Percentiles rank a stretch among this genome's conserved stretches.
These are phyloP conservation scores for Meleagris gallopavo DNA, from an alignment of 2,113 vertebrate genomes.

Conservation along the genomic window DNA sequence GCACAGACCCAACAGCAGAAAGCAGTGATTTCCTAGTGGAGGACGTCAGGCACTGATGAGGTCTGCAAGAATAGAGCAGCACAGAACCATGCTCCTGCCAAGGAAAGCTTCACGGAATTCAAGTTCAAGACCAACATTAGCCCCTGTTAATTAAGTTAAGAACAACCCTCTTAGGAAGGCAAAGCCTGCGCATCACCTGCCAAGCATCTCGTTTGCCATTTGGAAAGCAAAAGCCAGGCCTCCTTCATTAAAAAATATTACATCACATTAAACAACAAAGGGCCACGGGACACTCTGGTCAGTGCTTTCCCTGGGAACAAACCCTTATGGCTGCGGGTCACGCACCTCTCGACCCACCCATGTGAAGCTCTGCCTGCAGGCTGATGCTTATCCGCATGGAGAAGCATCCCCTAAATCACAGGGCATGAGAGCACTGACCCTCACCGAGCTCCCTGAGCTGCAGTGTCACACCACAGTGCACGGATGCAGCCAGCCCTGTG, in stretches of 20 bases:
- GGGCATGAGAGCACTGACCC: background rate
- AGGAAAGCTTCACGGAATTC: background rate
- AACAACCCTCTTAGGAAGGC: background rate
- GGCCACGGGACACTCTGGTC: background rate
- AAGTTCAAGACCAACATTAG: background rate
- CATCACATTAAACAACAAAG: background rate
- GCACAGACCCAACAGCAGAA: background rate
- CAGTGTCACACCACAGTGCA: rapidly evolving
- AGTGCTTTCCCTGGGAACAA: background rate
- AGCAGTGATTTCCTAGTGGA: background rate
- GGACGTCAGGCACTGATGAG: background rate
- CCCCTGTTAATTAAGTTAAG: background rate
- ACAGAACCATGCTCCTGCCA: background rate
- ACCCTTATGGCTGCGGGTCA: background rate
- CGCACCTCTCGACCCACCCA: background rate
- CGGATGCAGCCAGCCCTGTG: background rate
- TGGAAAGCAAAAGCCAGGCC: conserved; percentile 25
- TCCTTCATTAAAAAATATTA: conserved; percentile 51
- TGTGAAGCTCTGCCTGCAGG: background rate
- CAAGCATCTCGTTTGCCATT: background rate
- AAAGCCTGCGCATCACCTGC: background rate
- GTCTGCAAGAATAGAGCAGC: background rate
- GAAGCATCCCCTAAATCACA: background rate
- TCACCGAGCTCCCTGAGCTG: rapidly evolving
- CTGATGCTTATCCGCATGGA: background rate